phyloP scores from a whole-genome alignment of 2,888 invertebrate species.

The Crossocerus cetratus region DNA sequence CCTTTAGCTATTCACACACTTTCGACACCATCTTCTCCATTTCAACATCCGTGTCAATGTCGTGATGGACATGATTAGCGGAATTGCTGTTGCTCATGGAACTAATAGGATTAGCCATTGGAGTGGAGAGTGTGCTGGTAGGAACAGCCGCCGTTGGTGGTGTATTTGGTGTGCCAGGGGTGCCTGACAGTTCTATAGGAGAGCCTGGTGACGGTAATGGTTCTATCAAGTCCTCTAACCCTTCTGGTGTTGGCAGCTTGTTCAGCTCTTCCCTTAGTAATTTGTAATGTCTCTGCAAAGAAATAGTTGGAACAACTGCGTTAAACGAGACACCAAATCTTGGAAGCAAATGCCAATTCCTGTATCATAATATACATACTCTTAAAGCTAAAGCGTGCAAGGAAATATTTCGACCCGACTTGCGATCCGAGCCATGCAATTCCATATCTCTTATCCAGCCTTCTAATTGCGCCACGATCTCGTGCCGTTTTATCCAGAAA shows the following conservation, averaged over 20 bases:
- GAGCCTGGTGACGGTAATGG: conserved; percentile 76
- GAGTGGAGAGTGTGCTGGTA: conserved; percentile 56
- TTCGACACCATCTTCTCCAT: conserved; percentile 88
- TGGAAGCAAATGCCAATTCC: neutral
- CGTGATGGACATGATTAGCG: conserved; percentile 73
- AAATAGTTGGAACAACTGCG: neutral
- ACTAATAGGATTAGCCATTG: conserved; percentile 62
- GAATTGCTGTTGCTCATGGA: conserved; percentile 57
- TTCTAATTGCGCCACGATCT: conserved; percentile 92
- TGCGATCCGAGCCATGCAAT: conserved; percentile 85
- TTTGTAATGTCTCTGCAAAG: conserved; percentile 86
- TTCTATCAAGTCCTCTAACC: conserved; percentile 85
- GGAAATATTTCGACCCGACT: conserved; percentile 87
- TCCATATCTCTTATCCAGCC: conserved; percentile 94
- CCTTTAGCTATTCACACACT: conserved; percentile 80
- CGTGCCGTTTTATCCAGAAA: conserved; percentile 95
- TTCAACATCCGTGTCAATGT: conserved; percentile 84
- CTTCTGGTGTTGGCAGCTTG: conserved; percentile 88
- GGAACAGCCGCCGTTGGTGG: conserved; percentile 62
- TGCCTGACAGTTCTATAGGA: conserved; percentile 74
- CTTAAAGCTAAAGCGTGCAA: conserved; percentile 86
- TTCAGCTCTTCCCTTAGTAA: conserved; percentile 91
- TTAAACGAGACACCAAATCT: neutral
- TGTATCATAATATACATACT: conserved; percentile 75
- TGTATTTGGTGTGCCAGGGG: conserved; percentile 70